phyloP scores from a whole-genome alignment of 2,888 invertebrate genomes.

The Dryomyza anilis region DNA sequence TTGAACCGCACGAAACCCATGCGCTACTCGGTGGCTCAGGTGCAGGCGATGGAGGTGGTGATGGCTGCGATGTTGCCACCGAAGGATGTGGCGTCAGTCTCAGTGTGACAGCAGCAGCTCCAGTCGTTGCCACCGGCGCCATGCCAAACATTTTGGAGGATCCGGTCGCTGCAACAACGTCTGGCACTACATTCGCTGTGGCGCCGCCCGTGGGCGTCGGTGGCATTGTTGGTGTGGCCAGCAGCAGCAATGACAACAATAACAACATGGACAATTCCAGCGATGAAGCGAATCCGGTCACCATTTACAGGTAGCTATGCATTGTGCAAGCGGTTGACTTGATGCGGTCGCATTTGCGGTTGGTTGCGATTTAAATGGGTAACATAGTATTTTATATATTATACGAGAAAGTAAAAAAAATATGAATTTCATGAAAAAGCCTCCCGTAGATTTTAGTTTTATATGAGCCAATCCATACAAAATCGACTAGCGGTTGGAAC shows the following conservation, averaged over 20 bases:
- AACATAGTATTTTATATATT: too few species aligned
- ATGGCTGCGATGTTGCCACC: not conserved
- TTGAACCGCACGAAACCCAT: not conserved
- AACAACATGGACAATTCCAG: slow-evolving; percentile 80
- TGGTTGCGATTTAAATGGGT: too few species aligned
- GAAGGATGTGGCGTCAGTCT: slow-evolving; percentile 5
- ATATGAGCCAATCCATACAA: too few species aligned
- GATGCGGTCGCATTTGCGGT: too few species aligned
- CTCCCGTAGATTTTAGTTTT: too few species aligned
- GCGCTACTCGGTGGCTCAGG: not conserved
- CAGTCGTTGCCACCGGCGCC: not conserved
- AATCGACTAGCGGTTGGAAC: too few species aligned
- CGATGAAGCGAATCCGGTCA: slow-evolving; percentile 85
- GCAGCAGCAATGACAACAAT: slow-evolving; percentile 66
- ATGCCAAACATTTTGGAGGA: not conserved
- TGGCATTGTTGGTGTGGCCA: slow-evolving; percentile 41
- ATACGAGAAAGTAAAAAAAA: too few species aligned
- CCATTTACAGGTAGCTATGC: slow-evolving; percentile 88
- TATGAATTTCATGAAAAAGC: too few species aligned
- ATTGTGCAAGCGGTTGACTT: too few species aligned
- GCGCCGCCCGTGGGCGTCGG: slow-evolving; percentile 25
- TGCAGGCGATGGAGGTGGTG: not conserved
- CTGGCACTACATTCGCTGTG: slow-evolving; percentile 26
- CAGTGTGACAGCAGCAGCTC: not conserved
- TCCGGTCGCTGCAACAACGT: not conserved